These are phyloP conservation scores for Archivesica marissinica DNA, from an alignment of 1,140 invertebrate species.

Conservation along the genomic window DNA sequence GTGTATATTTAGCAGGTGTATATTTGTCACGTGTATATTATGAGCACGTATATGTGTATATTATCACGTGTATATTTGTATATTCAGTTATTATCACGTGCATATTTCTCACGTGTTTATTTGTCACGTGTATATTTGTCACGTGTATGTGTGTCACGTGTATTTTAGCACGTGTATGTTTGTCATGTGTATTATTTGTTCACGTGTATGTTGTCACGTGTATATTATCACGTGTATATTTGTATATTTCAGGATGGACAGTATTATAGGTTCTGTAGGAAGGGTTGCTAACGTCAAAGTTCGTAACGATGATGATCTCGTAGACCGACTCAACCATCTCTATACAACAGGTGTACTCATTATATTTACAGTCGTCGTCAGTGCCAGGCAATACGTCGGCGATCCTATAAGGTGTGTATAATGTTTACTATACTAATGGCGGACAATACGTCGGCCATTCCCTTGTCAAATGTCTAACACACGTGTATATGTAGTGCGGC, in stretches of 20 bases:
- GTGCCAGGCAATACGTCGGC: conserved; percentile 86
- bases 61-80: background rate
- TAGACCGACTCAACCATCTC: conserved; percentile 86
- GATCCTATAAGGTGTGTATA: conserved; percentile 84
- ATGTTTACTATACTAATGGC: no score
- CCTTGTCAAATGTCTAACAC: no score
- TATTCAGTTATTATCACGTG: no score
- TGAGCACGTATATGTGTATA: background rate
- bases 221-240: background rate
- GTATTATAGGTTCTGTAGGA: conserved; percentile 83
- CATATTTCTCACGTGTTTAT: background rate
- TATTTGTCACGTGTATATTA: no score
- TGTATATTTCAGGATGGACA: conserved; percentile 80
- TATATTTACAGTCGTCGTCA: conserved; percentile 85
- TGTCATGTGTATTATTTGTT: background rate
- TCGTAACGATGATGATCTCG: conserved; percentile 86
- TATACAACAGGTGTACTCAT: conserved; percentile 86
- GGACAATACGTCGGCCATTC: no score
- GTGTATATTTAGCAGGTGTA: no score
- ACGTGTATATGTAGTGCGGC: no score
- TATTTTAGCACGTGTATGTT: background rate
- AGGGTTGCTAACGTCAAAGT: conserved; percentile 82
- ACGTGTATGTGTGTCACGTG: background rate
- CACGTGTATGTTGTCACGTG: background rate
- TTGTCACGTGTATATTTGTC: no score